Percentiles rank a stretch among this genome's conserved stretches.
These are phyloP conservation scores for Molossus alvarezi DNA, from an alignment of 2,797 vertebrate species.

Conservation along the genomic window DNA sequence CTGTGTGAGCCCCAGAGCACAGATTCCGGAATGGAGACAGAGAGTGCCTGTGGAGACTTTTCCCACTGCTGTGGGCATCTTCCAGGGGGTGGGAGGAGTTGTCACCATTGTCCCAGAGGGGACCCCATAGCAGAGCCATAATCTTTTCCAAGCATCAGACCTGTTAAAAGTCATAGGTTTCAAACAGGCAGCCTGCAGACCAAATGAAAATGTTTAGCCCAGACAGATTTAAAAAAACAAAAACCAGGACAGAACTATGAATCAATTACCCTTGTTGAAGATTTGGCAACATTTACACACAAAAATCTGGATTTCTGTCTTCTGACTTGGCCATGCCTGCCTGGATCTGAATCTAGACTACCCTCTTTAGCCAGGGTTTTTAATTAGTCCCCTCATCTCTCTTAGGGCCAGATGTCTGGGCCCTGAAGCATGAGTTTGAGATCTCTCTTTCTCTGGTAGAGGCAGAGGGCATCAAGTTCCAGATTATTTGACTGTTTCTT, in stretches of 20 bases:
- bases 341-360: neutral
- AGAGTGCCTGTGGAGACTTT: neutral
- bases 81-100: neutral
- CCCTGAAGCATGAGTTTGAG: neutral
- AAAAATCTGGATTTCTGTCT: neutral
- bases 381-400: neutral
- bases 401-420: neutral
- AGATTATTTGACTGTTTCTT: neutral
- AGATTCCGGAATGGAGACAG: neutral
- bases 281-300: neutral
- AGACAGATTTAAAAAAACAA: neutral
- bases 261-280: neutral
- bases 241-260: neutral
- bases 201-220: neutral
- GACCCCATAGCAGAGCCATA: neutral
- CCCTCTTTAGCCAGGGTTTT: neutral
- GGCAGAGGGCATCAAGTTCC: neutral
- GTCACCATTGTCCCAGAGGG: neutral
- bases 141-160: neutral
- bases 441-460: neutral
- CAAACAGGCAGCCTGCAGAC: neutral
- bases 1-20: slow-evolving; percentile 87
- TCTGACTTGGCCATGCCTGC: neutral
- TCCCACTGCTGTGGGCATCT: neutral
- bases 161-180: neutral